phyloP scores from a whole-genome alignment of 2,888 invertebrate genomes.

The Eremobia ochroleuca region DNA sequence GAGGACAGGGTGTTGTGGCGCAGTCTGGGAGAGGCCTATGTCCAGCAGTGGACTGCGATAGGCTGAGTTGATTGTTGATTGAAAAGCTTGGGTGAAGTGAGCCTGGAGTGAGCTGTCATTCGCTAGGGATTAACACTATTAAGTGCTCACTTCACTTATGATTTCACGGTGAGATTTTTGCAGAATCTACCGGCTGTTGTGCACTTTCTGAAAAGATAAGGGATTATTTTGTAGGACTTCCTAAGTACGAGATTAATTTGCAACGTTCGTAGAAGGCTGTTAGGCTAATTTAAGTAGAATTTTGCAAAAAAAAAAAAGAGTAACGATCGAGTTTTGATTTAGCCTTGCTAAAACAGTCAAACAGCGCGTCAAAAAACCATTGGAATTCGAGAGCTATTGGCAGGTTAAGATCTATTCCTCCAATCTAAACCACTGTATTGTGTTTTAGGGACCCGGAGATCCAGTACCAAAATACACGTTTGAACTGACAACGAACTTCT shows the following conservation, averaged over 20 bases:
- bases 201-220: not conserved
- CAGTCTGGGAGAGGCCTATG: too few species aligned
- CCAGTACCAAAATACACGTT: slow-evolving; percentile 95
- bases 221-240: not conserved
- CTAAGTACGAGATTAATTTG: not conserved
- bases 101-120: too few species aligned
- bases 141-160: too few species aligned
- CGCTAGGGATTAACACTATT: too few species aligned
- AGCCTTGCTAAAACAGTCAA: not conserved
- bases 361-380: not conserved
- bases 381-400: not conserved
- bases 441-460: slow-evolving; percentile 93
- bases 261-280: not conserved
- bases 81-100: too few species aligned
- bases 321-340: too few species aligned
- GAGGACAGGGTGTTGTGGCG: too few species aligned
- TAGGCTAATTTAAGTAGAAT: not conserved
- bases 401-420: too few species aligned
- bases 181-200: too few species aligned
- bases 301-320: not conserved
- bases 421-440: not conserved
- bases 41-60: too few species aligned
- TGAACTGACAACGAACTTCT: slow-evolving; percentile 96
- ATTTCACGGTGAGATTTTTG: too few species aligned
- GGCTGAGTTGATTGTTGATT: too few species aligned